Evolutionary conservation across 2,797 vertebrate species (phyloP), one percentile per base, ranked within the genome.

Genomic region (Sebastes baramenuke): DNA sequence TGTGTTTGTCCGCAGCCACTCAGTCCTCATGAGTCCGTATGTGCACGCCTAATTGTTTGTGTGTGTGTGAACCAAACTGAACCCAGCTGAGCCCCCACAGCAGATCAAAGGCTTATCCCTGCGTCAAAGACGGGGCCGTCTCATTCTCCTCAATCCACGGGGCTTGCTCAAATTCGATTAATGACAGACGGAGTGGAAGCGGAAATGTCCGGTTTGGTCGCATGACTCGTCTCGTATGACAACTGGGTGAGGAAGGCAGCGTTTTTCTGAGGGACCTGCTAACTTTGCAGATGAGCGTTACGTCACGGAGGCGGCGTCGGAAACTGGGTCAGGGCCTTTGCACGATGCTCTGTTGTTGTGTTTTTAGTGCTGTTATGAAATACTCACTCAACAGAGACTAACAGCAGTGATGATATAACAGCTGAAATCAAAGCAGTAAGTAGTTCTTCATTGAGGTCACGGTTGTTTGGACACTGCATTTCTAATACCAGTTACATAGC

Each of bases 301-400:
- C 49, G 32, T 94, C 85, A 92, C 78, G 68, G 56, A 82, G 69
- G n/a, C 55, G 1, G 49, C 77, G 65, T 2, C 8, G 52, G 34
- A 88, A 94, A 92, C 62, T 92, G 75, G 93, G 91, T 91, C 89
- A 90, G 69, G 79, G 67, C 72, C 49, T 85, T 81, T 84, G 77
- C 80, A 88, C 29, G 42, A 59, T 84, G 77, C 67, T 70, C 52
- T 77, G 38, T 72, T 78, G 46, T 49, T 69, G 55, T 78, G 64
- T 69, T 75, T 66, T 64, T 79, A 24, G 52, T 20, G 58, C 80
- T 83, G 69, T 91, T 89, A 90, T 82, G 74, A 89, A 93, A 91
- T 86, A 71, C 67, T 49, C 46, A 66, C 72, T 81, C 59, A 88
- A 38, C 62, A 74, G 73, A 80, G 79, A 73, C 62, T 60, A 84